Conservation (phyloP, 1,140 invertebrate genomes). For the Drosophila chauvacae region DNA sequence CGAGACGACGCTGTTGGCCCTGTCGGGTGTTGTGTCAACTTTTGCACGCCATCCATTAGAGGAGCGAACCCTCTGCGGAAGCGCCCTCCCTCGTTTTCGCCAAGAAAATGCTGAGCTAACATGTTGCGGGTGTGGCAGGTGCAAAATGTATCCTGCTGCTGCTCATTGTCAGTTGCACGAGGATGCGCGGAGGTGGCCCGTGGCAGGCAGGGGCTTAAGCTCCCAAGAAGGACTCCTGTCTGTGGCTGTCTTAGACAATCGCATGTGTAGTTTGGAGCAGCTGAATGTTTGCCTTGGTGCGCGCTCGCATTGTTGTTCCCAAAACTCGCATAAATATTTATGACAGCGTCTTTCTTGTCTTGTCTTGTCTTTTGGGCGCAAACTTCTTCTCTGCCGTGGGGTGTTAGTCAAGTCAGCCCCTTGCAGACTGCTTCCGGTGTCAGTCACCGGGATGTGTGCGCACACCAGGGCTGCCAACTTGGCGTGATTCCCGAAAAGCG, state of each 20-base stretch:
- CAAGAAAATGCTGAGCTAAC: conserved; percentile 69
- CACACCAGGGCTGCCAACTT: conserved; percentile 30
- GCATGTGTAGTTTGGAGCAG: conserved; percentile 64
- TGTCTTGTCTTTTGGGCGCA: conserved; percentile 50
- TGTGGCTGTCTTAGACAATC: conserved; percentile 73
- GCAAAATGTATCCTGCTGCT: conserved; percentile 81
- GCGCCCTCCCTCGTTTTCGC: conserved; percentile 7
- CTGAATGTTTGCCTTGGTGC: conserved; percentile 45
- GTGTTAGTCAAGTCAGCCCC: conserved; percentile 59
- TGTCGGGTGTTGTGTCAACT: conserved; percentile 79
- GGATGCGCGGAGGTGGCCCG: conserved; percentile 19
- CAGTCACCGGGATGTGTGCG: conserved; percentile 69
- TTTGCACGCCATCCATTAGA: conserved; percentile 78
- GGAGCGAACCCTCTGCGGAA: conserved; percentile 29
- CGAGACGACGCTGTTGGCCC: conserved; percentile 70
- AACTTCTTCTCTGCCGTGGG: conserved; percentile 61
- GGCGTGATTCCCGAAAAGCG: conserved; percentile 1
- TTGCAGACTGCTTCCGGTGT: conserved; percentile 74
- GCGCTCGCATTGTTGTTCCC: conserved; percentile 78
- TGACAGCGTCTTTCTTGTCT: conserved; percentile 78
- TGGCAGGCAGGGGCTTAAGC: conserved; percentile 1
- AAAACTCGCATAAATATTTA: conserved; percentile 84
- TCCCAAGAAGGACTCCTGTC: conserved; percentile 47
- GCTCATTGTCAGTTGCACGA: conserved; percentile 73
- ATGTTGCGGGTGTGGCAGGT: conserved; percentile 66